Conservation (phyloP, 2,113 vertebrate species). For the Corythaixoides concolor region DNA sequence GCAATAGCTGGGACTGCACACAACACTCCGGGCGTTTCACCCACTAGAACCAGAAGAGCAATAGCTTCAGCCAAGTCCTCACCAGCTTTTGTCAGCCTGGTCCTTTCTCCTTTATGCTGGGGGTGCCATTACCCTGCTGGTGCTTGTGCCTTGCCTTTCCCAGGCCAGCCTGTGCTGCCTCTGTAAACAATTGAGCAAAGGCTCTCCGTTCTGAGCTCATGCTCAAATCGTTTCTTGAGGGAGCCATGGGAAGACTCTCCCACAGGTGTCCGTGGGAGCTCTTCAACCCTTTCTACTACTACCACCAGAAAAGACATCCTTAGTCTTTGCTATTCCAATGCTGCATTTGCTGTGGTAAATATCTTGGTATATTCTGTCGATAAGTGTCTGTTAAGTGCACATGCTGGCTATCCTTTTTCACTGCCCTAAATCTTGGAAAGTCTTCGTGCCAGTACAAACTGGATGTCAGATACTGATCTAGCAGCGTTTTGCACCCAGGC, state of each 20-base stretch:
- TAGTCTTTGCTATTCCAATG: too few species aligned
- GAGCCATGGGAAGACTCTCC: not conserved
- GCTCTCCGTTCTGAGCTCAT: fast-evolving
- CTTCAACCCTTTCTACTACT: not conserved
- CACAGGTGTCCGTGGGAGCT: fast-evolving
- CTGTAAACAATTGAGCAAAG: not conserved
- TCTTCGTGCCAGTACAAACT: not conserved
- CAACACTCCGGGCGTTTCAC: not conserved
- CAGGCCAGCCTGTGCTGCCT: not conserved
- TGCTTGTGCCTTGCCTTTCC: not conserved
- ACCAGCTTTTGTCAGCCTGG: too few species aligned
- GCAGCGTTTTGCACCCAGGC: not conserved
- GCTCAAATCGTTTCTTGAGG: fast-evolving
- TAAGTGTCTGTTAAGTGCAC: not conserved
- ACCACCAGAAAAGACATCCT: not conserved
- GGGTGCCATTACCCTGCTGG: fast-evolving
- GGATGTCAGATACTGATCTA: not conserved
- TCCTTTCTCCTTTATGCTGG: fast-evolving
- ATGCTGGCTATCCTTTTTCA: not conserved
- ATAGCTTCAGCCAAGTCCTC: too few species aligned
- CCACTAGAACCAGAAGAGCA: not conserved
- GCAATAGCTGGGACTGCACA: not conserved
- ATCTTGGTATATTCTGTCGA: not conserved
- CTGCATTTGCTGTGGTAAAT: not conserved
- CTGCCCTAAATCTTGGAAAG: not conserved